Evolutionary conservation across 2,797 vertebrate genomes (phyloP).

Genomic region (Tiaroga cobitis): DNA sequence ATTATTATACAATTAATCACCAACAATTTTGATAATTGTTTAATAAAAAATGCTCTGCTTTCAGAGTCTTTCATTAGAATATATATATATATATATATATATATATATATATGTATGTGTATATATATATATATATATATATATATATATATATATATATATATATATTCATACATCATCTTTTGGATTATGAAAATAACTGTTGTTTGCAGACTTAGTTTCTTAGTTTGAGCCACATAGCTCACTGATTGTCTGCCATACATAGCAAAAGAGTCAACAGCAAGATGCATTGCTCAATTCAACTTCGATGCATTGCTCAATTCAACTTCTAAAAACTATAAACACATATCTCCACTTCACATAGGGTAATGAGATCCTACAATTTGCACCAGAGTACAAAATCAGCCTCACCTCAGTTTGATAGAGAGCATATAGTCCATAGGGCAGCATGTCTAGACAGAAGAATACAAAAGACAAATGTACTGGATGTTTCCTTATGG

Average conservation of each 20-base stretch:
- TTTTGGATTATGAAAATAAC: not conserved
- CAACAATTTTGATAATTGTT: not conserved
- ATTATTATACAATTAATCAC: not conserved
- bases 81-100: not conserved
- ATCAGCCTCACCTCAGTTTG: not conserved
- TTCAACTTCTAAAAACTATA: not conserved
- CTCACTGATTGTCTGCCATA: not conserved
- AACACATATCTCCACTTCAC: not conserved
- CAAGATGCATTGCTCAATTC: not conserved
- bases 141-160: too few species aligned
- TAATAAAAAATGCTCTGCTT: not conserved
- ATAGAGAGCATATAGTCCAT: not conserved
- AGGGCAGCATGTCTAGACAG: conserved; percentile 10
- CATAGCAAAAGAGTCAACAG: conserved; percentile 4
- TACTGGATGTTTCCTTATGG: not conserved
- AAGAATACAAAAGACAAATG: conserved; percentile 8
- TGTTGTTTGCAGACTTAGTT: not conserved
- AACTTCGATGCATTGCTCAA: not conserved
- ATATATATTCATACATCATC: too few species aligned
- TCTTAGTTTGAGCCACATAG: not conserved
- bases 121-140: too few species aligned
- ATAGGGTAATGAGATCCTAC: not conserved
- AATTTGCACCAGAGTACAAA: not conserved
- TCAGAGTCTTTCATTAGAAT: not conserved
- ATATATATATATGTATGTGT: too few species aligned